Percentiles rank a stretch among this genome's conserved stretches.
Evolutionary conservation across 1,140 invertebrate genomes (phyloP).

Genomic region (Watersipora subatra): DNA sequence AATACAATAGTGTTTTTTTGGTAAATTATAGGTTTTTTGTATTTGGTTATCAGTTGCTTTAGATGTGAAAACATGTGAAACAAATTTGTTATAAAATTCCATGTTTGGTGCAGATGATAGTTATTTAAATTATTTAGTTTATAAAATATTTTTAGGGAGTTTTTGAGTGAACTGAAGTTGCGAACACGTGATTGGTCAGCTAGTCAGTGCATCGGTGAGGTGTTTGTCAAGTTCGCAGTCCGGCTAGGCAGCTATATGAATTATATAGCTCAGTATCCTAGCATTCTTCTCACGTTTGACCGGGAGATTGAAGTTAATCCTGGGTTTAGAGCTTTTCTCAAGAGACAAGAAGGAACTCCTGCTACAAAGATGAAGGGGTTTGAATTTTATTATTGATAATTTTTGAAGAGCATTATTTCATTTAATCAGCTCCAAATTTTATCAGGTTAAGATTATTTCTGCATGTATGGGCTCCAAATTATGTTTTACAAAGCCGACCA

Average conservation of each 20-base stretch:
- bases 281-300: constrained; percentile 27
- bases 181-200: constrained; percentile 24
- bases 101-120: too few relatives aligned
- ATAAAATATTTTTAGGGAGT: constrained; percentile 21
- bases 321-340: constrained; percentile 27
- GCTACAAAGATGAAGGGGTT: constrained; percentile 30
- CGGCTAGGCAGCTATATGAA: constrained; percentile 29
- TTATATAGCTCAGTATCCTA: constrained; percentile 31
- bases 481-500: too few relatives aligned
- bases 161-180: constrained; percentile 24
- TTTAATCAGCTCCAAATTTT: too few relatives aligned
- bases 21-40: too few relatives aligned
- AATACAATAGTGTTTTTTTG: too few relatives aligned
- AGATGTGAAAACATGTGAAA: too few relatives aligned
- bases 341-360: constrained; percentile 23
- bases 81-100: too few relatives aligned
- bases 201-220: constrained; percentile 30
- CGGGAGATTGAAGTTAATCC: constrained; percentile 24
- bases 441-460: too few relatives aligned
- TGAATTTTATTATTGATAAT: background rate
- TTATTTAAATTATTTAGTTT: too few relatives aligned
- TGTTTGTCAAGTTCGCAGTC: constrained; percentile 29
- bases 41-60: too few relatives aligned
- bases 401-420: too few relatives aligned
- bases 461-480: too few relatives aligned